A percentile compares a stretch with the other conserved stretches of the same genome.
Evolutionary conservation across 2,888 invertebrate species (phyloP).

Genomic region (Harpalus rubripes): DNA sequence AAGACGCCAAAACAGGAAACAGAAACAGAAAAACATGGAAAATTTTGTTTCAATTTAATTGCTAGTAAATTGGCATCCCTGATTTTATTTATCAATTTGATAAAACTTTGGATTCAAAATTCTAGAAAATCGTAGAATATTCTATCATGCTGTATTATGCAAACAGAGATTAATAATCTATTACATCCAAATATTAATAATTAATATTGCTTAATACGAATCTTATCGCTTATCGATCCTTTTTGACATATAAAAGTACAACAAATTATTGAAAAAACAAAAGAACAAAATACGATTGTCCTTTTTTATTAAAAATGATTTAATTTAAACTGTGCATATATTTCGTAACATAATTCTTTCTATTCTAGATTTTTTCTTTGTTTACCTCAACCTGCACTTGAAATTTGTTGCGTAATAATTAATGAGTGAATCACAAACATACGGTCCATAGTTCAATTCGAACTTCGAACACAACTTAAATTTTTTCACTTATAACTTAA

Average conservation of each 20-base stretch:
- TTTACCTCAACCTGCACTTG: conserved; percentile 8
- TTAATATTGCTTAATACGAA: neutral
- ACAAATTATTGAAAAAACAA: neutral
- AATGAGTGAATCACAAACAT: conserved; percentile 46
- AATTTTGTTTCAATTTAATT: neutral
- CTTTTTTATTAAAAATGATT: neutral
- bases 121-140: conserved; percentile 32
- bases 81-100: conserved; percentile 37
- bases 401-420: conserved; percentile 47
- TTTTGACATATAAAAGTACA: neutral
- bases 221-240: neutral
- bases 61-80: neutral
- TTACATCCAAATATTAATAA: neutral
- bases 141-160: conserved; percentile 1
- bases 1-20: conserved; percentile 2
- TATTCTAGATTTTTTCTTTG: conserved; percentile 32
- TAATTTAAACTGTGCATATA: neutral
- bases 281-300: neutral
- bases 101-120: conserved; percentile 22
- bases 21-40: neutral
- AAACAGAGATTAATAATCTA: conserved; percentile 7
- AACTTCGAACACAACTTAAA: neutral
- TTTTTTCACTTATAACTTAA: neutral
- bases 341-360: neutral
- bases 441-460: conserved; percentile 35